Conservation (phyloP, 2,888 invertebrate species). For the Pharmacophagus antenor region DNA sequence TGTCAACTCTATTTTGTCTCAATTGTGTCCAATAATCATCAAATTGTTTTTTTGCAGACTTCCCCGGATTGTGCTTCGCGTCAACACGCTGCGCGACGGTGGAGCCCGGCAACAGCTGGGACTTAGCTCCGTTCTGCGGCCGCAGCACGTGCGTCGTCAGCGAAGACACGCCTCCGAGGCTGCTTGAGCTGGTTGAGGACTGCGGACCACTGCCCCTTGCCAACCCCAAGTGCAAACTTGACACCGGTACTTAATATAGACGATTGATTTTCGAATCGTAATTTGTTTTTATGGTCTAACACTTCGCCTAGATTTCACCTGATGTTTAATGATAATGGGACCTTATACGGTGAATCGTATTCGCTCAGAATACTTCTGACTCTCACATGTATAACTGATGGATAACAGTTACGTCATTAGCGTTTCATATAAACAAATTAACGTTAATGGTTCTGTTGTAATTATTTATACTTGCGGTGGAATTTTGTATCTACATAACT, state of each 20-base stretch:
- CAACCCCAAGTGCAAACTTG: conserved; percentile 93
- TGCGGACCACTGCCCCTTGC: conserved; percentile 93
- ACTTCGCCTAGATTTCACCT: not conserved
- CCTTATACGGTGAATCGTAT: no score
- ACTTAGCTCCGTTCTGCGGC: conserved; percentile 94
- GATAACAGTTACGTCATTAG: no score
- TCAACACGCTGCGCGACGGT: conserved; percentile 94
- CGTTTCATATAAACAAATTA: no score
- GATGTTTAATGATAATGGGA: not conserved
- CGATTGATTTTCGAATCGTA: not conserved
- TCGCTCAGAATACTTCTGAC: no score
- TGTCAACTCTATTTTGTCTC: no score
- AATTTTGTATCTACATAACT: no score
- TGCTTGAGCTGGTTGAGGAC: conserved; percentile 92
- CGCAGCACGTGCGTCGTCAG: conserved; percentile 91
- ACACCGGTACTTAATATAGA: conserved; percentile 60
- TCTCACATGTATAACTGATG: no score
- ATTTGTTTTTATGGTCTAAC: not conserved
- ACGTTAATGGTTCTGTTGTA: no score
- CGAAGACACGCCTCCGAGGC: conserved; percentile 87
- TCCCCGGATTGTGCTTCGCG: conserved; percentile 95
- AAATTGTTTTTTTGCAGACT: conserved; percentile 77
- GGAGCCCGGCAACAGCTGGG: conserved; percentile 92
- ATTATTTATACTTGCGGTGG: no score
- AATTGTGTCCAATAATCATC: no score